Evolutionary conservation across 2,113 vertebrate genomes (phyloP), one percentile per base, ranked within the genome.

Genomic region (Oplegnathus fasciatus): DNA sequence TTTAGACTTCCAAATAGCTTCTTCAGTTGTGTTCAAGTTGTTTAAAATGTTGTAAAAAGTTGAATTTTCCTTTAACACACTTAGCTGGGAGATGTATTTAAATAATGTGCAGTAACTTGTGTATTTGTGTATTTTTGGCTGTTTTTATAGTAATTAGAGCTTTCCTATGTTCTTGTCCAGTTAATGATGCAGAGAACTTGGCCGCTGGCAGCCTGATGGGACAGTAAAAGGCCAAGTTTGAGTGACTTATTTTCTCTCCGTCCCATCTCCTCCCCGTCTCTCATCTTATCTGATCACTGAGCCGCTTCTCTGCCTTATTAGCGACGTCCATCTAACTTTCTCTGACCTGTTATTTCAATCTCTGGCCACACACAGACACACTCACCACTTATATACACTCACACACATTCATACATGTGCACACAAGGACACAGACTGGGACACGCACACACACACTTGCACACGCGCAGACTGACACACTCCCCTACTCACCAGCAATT

Each of bases 261-360:
- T 80, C 65, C 77, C 40, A 15, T 81, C 76, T 77, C 84, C 75
- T 85, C 78, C 86, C 62, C 34, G 2, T 44, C 78, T 87, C 83
- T 92, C 84, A 85, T 91, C 83, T 90, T 52, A 42, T 70, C 96
- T 96, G 95, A 96, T 96, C 95, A 94, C 95, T 94, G 95, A 95
- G 95, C 92, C 93, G 94, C 95, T 89, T 95, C 91, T 76, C 67
- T 94, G 94, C 92, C 97, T 97, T 98, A 97, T 99, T 99, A 99
- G 97, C 93, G 93, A 96, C 93, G 97, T 97, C 97, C 97, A 97
- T 98, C 97, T 97, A 96, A 96, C 97, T 97, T 82, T 95, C 95
- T 76, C 96, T 96, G 97, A 96, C 86, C 84, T 73, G 78, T 78
- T 84, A 88, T 87, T 89, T 85, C 73, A 85, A 74, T 96, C 96